A percentile compares a stretch with the other conserved stretches of the same genome.
These are phyloP conservation scores for Pachliopta kotzebuea DNA, from an alignment of 2,888 invertebrate genomes.

Conservation along the genomic window DNA sequence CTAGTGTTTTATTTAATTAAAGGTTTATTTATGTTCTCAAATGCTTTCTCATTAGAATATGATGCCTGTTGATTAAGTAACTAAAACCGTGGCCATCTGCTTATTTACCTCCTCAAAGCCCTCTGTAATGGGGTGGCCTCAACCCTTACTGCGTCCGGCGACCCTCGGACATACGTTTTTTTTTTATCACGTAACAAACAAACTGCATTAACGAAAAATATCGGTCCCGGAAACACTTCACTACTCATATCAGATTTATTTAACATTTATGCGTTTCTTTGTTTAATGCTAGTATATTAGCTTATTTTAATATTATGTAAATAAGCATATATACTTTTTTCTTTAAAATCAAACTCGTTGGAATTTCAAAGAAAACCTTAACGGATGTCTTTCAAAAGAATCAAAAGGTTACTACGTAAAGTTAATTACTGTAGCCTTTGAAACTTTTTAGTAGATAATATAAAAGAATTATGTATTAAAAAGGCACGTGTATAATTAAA, in stretches of 20 bases:
- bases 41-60: constrained; percentile 62
- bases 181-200: constrained; percentile 71
- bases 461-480: too few species aligned
- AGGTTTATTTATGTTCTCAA: constrained; percentile 36
- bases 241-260: constrained; percentile 60
- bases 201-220: constrained; percentile 73
- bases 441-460: too few species aligned
- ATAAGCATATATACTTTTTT: too few species aligned
- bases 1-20: constrained; percentile 43
- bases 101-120: constrained; percentile 59
- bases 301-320: not conserved
- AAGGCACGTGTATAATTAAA: not conserved
- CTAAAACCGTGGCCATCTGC: constrained; percentile 71
- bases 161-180: constrained; percentile 65
- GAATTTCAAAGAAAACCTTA: not conserved
- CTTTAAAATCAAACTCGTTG: too few species aligned
- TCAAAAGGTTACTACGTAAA: not conserved
- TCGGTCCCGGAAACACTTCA: constrained; percentile 75
- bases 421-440: too few species aligned
- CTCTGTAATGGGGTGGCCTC: constrained; percentile 32
- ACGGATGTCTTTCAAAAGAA: not conserved
- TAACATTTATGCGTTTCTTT: constrained; percentile 61
- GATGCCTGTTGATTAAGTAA: constrained; percentile 75
- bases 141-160: constrained; percentile 61
- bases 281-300: constrained; percentile 12